phyloP scores from a whole-genome alignment of 2,888 invertebrate species.

The Hirtodrosophila duncani region DNA sequence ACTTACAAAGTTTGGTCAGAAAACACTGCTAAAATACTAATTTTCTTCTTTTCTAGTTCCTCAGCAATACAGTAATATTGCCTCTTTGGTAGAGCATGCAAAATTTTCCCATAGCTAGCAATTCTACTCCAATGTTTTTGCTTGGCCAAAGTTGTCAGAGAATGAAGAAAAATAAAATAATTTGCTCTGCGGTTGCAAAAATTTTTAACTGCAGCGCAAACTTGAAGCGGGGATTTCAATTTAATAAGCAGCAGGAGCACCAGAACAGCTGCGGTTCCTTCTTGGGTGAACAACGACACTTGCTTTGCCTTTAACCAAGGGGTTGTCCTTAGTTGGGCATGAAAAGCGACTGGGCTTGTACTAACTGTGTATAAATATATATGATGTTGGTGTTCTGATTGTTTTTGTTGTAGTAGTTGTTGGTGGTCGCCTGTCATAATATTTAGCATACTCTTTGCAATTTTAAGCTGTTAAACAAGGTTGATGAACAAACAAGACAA shows the following conservation, averaged over 20 bases:
- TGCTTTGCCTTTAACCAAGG: background rate
- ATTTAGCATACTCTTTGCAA: conserved; percentile 16
- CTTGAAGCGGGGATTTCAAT: conserved; percentile 68
- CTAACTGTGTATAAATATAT: too few relatives aligned
- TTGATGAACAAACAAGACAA: conserved; percentile 20
- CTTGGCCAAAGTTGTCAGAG: conserved; percentile 15
- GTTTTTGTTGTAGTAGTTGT: background rate
- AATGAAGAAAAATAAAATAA: conserved; percentile 40
- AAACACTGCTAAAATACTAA: too few relatives aligned
- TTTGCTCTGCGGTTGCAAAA: conserved; percentile 41
- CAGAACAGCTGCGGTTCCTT: conserved; percentile 61
- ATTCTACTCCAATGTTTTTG: conserved; percentile 1
- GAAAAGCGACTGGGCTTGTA: background rate
- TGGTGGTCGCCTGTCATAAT: conserved; percentile 16
- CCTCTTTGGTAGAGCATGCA: conserved; percentile 5
- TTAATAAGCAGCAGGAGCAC: conserved; percentile 71
- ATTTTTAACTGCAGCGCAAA: conserved; percentile 43
- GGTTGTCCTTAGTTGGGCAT: too few relatives aligned
- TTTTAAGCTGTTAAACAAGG: conserved; percentile 2
- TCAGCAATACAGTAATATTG: too few relatives aligned
- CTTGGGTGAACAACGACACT: too few relatives aligned
- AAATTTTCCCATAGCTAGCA: background rate
- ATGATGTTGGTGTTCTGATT: too few relatives aligned
- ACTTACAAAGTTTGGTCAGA: too few relatives aligned
- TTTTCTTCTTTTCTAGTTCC: too few relatives aligned